Evolutionary conservation across 2,888 invertebrate genomes (phyloP), one percentile per base, ranked within the genome.

Genomic region (Marasmarcha lunaedactyla): DNA sequence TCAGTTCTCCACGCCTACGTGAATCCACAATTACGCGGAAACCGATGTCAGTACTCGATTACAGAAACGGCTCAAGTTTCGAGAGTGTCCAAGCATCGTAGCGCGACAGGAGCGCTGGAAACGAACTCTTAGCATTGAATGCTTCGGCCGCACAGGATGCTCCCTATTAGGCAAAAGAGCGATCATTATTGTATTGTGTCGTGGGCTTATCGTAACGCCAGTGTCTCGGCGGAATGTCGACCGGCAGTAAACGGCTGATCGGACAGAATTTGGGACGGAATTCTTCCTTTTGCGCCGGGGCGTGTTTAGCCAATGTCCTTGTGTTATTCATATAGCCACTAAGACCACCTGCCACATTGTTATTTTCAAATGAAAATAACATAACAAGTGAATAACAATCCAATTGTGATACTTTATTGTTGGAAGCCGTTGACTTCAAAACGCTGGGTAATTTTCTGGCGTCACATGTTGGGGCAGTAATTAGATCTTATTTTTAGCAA

Each of bases 131-230:
- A 68, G 64, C 73, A 69, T 69, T 73, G 77, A 83, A 78, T 79
- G 78, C 67, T 61, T 64, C 63, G 58, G 50, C 49, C 59, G 60
- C 49, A 63, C 81, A 81, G 83, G 81, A 81, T 79, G 74, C 61
- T 58, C 47, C 49, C 78, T 70, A 79, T 83, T 81, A 79, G 70
- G 68, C 70, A 63, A 64, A 72, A 68, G 71, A 72, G 68, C 76
- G 70, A 54, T 72, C 74, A 78, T 81, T 77, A 79, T 74, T 72
- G 76, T 76, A 79, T 81, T 83, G 81, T 78, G 81, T 78, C 73
- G 78, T 70, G 72, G 72, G 76, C 65, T 71, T 74, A 70, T 71
- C 67, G 74, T 72, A 70, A 65, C 66, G 62, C 66, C 63, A 60
- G 68, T 67, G 63, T 73, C 73, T 74, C 66, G 58, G 68, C 57